These are phyloP conservation scores for Semotilus atromaculatus DNA, from an alignment of 2,797 vertebrate species.

Conservation along the genomic window DNA sequence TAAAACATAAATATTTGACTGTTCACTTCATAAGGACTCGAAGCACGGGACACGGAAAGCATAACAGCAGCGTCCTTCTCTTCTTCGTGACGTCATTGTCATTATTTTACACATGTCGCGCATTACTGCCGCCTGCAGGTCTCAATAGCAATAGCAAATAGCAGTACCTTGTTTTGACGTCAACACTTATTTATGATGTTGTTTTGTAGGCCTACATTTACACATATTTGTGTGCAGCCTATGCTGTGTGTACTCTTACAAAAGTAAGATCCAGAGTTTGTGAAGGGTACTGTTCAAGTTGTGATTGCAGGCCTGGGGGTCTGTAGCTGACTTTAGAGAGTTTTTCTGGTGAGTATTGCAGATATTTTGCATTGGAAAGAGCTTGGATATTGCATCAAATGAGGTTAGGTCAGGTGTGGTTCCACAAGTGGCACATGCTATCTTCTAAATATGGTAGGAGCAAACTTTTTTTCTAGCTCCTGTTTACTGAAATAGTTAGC, in stretches of 20 bases:
- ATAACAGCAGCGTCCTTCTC: not conserved
- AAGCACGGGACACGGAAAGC: not conserved
- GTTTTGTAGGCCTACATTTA: not conserved
- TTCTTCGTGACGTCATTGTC: not conserved
- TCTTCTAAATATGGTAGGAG: no score
- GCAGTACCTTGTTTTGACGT: not conserved
- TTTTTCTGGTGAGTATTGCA: no score
- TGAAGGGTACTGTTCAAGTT: no score
- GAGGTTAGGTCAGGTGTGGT: no score
- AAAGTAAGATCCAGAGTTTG: not conserved
- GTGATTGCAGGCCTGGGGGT: no score
- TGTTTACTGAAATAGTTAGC: no score
- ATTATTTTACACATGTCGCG: not conserved
- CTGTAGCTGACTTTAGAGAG: no score
- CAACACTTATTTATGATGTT: not conserved
- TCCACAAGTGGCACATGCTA: no score
- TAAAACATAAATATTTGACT: not conserved
- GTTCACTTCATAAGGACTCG: not conserved
- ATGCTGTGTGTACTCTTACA: not conserved
- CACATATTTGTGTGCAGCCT: not conserved
- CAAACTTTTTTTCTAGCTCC: no score
- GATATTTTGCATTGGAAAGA: no score
- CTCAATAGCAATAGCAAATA: not conserved
- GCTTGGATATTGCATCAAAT: no score
- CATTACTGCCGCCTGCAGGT: constrained; percentile 23